These are phyloP conservation scores for Timema cristinae DNA, from an alignment of 2,888 invertebrate genomes.

Conservation along the genomic window DNA sequence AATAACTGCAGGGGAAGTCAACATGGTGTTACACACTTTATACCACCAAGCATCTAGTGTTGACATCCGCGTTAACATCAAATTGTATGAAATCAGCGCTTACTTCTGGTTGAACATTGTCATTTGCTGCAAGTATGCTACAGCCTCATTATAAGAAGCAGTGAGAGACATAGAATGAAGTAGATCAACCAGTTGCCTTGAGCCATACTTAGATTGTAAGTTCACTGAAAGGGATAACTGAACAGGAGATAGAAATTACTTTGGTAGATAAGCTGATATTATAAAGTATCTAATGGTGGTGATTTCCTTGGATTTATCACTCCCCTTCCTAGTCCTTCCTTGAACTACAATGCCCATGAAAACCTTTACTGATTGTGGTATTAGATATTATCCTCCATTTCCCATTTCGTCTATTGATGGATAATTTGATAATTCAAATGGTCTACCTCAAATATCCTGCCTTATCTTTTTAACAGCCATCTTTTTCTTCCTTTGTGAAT, in stretches of 20 bases:
- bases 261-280: not conserved
- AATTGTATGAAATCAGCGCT: not conserved
- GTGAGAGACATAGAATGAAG: not conserved
- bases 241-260: not conserved
- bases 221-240: not conserved
- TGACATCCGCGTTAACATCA: not conserved
- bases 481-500: not conserved
- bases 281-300: not conserved
- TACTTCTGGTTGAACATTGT: not conserved
- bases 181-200: not conserved
- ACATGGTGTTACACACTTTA: not conserved
- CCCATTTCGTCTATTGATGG: not conserved
- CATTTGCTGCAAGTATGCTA: not conserved
- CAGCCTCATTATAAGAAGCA: not conserved
- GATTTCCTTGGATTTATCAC: not conserved
- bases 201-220: not conserved
- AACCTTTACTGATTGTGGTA: not conserved
- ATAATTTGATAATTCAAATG: slow-evolving; percentile 1
- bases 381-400: not conserved
- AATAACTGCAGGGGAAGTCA: not conserved
- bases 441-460: not conserved
- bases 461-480: not conserved
- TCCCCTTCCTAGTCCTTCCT: not conserved
- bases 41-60: not conserved
- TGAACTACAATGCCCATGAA: not conserved